Conservation (phyloP, 2,888 invertebrate species). For the Nephrotoma flavescens region DNA sequence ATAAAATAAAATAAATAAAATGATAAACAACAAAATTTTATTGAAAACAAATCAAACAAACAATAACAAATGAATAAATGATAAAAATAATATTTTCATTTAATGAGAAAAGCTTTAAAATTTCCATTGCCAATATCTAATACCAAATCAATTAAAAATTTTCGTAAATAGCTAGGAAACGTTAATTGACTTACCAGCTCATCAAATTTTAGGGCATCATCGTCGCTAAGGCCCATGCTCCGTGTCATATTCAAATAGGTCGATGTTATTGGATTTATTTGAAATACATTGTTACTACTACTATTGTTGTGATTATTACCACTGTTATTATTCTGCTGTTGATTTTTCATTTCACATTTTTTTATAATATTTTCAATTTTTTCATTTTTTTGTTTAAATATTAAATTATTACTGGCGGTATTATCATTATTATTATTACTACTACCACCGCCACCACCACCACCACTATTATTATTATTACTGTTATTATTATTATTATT, state of each 20-base stretch:
- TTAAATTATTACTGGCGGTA: neutral
- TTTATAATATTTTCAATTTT: constrained; percentile 2
- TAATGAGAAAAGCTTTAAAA: neutral
- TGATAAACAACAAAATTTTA: neutral
- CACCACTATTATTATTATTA: neutral
- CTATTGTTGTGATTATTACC: neutral
- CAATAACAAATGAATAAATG: neutral
- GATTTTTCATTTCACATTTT: constrained; percentile 2
- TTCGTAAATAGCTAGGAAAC: neutral
- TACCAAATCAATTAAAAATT: neutral
- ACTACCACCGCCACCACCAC: neutral
- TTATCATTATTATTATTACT: neutral
- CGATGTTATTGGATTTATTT: constrained; percentile 73
- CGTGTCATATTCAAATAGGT: constrained; percentile 77
- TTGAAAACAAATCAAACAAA: neutral
- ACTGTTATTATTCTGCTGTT: neutral
- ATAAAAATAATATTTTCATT: neutral
- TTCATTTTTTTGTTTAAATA: neutral
- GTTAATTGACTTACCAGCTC: constrained; percentile 40
- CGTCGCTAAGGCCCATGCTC: constrained; percentile 48
- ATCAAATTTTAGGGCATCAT: constrained; percentile 43
- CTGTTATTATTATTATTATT: neutral
- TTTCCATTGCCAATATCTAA: neutral
- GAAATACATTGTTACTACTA: constrained; percentile 12
- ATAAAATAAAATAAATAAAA: neutral